Evolutionary conservation across 2,797 vertebrate species (phyloP).

Genomic region (Acanthiza pusilla): DNA sequence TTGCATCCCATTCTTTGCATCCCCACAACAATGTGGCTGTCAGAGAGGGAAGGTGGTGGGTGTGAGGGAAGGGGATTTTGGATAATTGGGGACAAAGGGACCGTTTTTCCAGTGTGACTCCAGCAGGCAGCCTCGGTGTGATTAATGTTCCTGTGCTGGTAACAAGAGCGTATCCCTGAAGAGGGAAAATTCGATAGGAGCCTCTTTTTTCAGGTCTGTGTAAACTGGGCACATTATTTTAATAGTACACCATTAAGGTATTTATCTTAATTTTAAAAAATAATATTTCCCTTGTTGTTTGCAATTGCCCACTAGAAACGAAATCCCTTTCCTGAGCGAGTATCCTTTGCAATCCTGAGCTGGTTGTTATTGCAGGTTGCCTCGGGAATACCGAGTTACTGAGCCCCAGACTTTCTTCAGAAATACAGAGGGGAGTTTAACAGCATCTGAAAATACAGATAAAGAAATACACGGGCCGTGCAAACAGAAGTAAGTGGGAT

Average conservation of each 20-base stretch:
- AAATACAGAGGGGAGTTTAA: background rate
- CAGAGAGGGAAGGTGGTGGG: accelerated
- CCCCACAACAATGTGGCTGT: accelerated
- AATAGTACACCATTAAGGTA: slow-evolving; percentile 42
- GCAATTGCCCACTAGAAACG: slow-evolving; percentile 32
- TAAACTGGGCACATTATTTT: slow-evolving; percentile 30
- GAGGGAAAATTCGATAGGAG: background rate
- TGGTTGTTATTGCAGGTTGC: slow-evolving; percentile 47
- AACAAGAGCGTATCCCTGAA: background rate
- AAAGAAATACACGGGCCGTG: slow-evolving; percentile 47
- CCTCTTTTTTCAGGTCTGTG: background rate
- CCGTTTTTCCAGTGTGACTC: background rate
- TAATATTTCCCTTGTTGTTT: slow-evolving; percentile 62
- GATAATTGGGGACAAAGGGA: background rate
- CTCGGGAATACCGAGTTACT: slow-evolving; percentile 49
- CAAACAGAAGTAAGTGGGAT: slow-evolving; percentile 48
- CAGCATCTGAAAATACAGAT: slow-evolving; percentile 52
- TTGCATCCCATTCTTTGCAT: background rate
- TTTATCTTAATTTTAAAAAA: slow-evolving; percentile 61
- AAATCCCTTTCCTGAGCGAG: slow-evolving; percentile 29
- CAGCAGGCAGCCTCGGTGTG: background rate
- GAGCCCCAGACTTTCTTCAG: background rate
- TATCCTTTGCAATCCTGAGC: background rate
- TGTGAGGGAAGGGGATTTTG: background rate
- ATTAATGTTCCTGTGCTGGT: background rate